Evolutionary conservation across 2,113 vertebrate species (phyloP).

Genomic region (Rhinogobius similis): DNA sequence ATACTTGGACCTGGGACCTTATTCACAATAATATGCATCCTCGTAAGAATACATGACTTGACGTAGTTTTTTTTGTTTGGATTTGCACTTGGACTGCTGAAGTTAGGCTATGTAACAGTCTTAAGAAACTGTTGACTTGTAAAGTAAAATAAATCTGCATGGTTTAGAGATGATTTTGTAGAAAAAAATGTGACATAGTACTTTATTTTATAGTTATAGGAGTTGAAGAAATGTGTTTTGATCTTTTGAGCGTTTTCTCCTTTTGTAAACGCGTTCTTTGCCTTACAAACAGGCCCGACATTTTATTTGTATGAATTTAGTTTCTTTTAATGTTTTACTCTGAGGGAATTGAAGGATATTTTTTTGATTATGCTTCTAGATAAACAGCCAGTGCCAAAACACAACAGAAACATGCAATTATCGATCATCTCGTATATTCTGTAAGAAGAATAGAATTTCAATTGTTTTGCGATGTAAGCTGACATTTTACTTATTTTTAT

Average conservation of each 20-base stretch:
- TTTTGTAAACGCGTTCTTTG: background rate
- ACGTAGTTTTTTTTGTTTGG: background rate
- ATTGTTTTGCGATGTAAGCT: background rate
- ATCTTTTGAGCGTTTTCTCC: background rate
- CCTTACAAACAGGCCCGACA: background rate
- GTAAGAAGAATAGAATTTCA: background rate
- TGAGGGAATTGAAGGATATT: background rate
- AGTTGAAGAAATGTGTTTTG: background rate
- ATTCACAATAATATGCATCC: background rate
- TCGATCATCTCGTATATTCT: background rate
- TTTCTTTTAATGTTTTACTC: background rate
- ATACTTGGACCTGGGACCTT: background rate
- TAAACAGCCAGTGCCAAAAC: background rate
- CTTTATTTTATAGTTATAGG: conserved; percentile 29
- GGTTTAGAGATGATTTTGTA: conserved; percentile 50
- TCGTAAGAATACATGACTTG: background rate
- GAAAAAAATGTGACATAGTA: conserved; percentile 34
- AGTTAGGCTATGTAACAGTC: background rate
- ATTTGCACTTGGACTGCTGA: background rate
- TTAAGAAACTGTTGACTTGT: background rate
- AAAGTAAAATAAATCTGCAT: conserved; percentile 34
- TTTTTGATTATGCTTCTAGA: background rate
- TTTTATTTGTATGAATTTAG: background rate
- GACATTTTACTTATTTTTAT: background rate
- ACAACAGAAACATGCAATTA: background rate